Percentiles rank a stretch among this genome's conserved stretches.
Conservation (phyloP, 2,888 invertebrate species). For the Nematopogon swammerdamellus region DNA sequence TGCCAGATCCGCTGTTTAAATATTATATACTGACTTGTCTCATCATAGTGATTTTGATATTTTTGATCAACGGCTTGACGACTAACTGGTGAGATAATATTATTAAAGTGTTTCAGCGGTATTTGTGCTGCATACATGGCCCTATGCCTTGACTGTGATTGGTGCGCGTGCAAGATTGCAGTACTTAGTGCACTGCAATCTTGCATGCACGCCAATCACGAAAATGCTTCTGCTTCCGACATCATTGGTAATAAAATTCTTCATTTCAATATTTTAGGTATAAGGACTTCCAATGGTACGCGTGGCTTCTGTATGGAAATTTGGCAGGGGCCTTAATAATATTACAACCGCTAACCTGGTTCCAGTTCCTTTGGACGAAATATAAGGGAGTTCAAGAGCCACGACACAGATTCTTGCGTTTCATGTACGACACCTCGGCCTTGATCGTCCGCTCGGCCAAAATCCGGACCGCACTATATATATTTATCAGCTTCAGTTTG, state of each 20-base stretch:
- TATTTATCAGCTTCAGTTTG: conserved; percentile 62
- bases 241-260: no score
- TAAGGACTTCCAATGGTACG: conserved; percentile 28
- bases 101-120: background rate
- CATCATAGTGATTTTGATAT: conserved; percentile 29
- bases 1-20: conserved; percentile 82
- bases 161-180: no score
- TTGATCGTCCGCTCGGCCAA: conserved; percentile 60
- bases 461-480: conserved; percentile 63
- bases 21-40: conserved; percentile 59
- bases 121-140: no score
- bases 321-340: conserved; percentile 32
- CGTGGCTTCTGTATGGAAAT: conserved; percentile 23
- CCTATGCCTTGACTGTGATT: no score
- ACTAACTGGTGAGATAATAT: conserved; percentile 31
- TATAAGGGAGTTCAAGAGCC: conserved; percentile 54
- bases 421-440: conserved; percentile 60
- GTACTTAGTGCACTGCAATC: no score
- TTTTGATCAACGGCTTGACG: conserved; percentile 34
- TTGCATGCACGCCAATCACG: no score
- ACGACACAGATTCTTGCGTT: conserved; percentile 42
- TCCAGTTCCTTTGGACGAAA: conserved; percentile 65
- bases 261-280: background rate
- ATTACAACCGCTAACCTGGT: conserved; percentile 71
- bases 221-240: no score